Evolutionary conservation across 2,797 vertebrate species (phyloP).

Genomic region (Brachyrhaphis roseni): DNA sequence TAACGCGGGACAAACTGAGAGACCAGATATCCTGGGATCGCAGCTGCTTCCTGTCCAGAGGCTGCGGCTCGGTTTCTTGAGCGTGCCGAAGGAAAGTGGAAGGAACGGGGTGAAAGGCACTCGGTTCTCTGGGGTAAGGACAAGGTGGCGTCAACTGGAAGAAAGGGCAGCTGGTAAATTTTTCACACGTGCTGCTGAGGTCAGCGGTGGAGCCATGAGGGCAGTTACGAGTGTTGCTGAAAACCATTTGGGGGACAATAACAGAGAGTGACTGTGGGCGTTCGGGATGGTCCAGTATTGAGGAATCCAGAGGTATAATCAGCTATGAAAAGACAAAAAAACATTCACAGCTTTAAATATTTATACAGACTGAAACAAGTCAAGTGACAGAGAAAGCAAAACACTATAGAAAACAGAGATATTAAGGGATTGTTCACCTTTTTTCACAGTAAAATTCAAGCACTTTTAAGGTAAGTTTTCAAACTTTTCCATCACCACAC

Average conservation of each 20-base stretch:
- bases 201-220: conserved; percentile 85
- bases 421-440: too few relatives aligned
- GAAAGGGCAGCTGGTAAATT: conserved; percentile 84
- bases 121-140: conserved; percentile 83
- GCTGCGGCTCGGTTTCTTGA: conserved; percentile 67
- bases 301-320: conserved; percentile 90
- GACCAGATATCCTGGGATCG: conserved; percentile 90
- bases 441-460: too few relatives aligned
- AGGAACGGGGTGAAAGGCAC: conserved; percentile 86
- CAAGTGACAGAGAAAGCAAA: neutral
- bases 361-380: neutral
- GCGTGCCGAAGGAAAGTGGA: conserved; percentile 84
- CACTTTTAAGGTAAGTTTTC: too few relatives aligned
- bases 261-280: conserved; percentile 88
- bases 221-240: conserved; percentile 91
- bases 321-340: conserved; percentile 75
- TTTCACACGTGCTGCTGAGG: conserved; percentile 83
- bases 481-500: too few relatives aligned
- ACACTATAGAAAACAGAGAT: neutral
- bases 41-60: conserved; percentile 52
- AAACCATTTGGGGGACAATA: conserved; percentile 73
- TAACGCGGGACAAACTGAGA: conserved; percentile 84
- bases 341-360: neutral
- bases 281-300: conserved; percentile 86
- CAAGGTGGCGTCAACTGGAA: conserved; percentile 80